Evolutionary conservation across 2,113 vertebrate genomes (phyloP).

Genomic region (Tenebrosternarchus preto): DNA sequence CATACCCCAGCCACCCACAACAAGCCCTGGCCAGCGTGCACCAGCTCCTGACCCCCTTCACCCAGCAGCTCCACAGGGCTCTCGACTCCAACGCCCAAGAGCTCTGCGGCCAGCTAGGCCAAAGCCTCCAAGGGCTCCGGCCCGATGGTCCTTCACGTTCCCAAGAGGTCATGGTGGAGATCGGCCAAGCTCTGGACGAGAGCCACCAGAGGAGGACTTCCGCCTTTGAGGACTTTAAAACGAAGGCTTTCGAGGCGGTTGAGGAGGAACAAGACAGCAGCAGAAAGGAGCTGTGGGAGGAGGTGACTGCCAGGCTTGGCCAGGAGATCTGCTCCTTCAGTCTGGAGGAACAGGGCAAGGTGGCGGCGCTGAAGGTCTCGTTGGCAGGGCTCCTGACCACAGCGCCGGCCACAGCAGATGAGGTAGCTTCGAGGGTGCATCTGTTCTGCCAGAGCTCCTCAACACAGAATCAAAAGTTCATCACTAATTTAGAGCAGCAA

Average conservation of each 20-base stretch:
- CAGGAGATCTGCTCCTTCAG: constrained; percentile 64
- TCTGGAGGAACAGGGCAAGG: constrained; percentile 55
- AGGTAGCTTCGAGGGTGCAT: constrained; percentile 71
- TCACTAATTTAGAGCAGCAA: constrained; percentile 72
- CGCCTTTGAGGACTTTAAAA: constrained; percentile 73
- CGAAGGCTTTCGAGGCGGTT: constrained; percentile 66
- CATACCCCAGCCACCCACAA: constrained; percentile 69
- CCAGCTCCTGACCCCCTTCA: constrained; percentile 73
- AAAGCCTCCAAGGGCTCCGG: constrained; percentile 64
- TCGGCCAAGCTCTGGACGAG: constrained; percentile 62
- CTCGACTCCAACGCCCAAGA: constrained; percentile 74
- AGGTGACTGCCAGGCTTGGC: constrained; percentile 72
- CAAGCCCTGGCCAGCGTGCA: constrained; percentile 72
- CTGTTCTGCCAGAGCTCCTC: constrained; percentile 77
- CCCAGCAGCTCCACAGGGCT: constrained; percentile 76
- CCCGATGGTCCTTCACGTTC: constrained; percentile 54
- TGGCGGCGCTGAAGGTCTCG: constrained; percentile 42
- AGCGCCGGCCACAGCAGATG: constrained; percentile 51
- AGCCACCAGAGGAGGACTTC: constrained; percentile 58
- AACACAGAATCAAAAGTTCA: constrained; percentile 73
- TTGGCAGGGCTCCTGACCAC: constrained; percentile 44
- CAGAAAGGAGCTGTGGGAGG: constrained; percentile 72
- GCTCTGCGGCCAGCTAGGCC: constrained; percentile 73
- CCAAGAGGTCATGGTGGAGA: constrained; percentile 65
- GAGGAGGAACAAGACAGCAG: constrained; percentile 70